Evolutionary conservation across 2,113 vertebrate genomes (phyloP).

Genomic region (Falco punctatus): DNA sequence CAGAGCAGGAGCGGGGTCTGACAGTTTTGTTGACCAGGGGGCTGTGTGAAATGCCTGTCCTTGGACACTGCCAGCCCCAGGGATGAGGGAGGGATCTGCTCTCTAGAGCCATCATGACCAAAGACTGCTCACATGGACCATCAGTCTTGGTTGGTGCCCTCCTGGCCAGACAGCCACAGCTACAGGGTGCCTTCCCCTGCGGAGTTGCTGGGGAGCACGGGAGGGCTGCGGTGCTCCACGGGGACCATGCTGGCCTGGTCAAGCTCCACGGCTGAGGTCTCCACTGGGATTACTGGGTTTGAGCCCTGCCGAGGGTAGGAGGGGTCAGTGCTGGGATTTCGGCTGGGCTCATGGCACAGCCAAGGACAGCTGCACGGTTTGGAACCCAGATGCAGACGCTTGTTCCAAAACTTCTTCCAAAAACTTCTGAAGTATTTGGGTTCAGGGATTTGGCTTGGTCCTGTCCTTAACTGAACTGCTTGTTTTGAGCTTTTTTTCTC

Average conservation of each 20-base stretch:
- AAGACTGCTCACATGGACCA: not conserved
- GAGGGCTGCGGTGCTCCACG: not conserved
- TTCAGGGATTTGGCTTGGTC: not conserved
- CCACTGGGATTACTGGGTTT: not conserved
- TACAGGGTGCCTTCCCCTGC: fast-evolving
- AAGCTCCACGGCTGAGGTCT: not conserved
- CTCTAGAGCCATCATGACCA: not conserved
- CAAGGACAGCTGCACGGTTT: not conserved
- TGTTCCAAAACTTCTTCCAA: not conserved
- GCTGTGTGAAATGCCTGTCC: not conserved
- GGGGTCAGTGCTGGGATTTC: not conserved
- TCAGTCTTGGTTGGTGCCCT: not conserved
- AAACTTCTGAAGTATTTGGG: not conserved
- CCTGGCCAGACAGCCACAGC: not conserved
- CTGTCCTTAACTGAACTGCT: not conserved
- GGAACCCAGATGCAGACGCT: not conserved
- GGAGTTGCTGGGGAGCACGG: not conserved
- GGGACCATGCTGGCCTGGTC: fast-evolving
- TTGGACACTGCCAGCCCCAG: not conserved
- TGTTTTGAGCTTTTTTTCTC: not conserved
- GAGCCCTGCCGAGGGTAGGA: not conserved
- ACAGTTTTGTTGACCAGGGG: fast-evolving
- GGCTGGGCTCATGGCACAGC: fast-evolving
- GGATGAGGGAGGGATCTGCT: not conserved
- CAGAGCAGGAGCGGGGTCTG: fast-evolving